These are phyloP conservation scores for Diaperis boleti DNA, from an alignment of 2,888 invertebrate genomes.

Conservation along the genomic window DNA sequence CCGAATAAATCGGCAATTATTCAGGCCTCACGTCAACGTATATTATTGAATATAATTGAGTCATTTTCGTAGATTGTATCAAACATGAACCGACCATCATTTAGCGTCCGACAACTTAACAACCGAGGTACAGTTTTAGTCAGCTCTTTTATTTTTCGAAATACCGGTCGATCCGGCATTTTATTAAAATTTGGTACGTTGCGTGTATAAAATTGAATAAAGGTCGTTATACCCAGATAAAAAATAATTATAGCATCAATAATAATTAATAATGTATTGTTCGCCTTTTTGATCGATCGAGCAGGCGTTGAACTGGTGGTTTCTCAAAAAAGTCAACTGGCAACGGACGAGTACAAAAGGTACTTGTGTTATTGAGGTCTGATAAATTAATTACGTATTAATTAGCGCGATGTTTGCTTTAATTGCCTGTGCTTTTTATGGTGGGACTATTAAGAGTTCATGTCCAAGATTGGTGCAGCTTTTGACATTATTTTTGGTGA, in stretches of 20 bases:
- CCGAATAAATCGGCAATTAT: conserved; percentile 37
- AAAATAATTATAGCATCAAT: conserved; percentile 37
- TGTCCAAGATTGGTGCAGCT: too few relatives aligned
- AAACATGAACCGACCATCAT: conserved; percentile 44
- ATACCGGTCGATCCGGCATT: conserved; percentile 36
- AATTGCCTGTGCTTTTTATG: too few relatives aligned
- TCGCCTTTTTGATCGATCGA: conserved; percentile 11
- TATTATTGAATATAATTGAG: conserved; percentile 45
- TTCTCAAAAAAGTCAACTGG: conserved; percentile 2
- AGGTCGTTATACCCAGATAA: conserved; percentile 35
- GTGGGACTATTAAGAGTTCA: too few relatives aligned
- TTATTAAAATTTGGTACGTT: conserved; percentile 37
- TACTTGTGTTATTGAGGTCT: too few relatives aligned
- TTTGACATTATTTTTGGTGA: too few relatives aligned
- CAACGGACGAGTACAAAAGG: conserved; percentile 1
- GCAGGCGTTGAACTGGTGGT: conserved; percentile 2
- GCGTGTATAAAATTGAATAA: conserved; percentile 39
- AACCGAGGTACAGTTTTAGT: conserved; percentile 40
- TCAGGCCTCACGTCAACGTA: conserved; percentile 33
- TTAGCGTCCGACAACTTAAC: conserved; percentile 43
- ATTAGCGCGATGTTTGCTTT: too few relatives aligned
- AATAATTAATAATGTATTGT: conserved; percentile 37
- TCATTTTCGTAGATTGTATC: conserved; percentile 44
- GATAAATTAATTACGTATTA: too few relatives aligned
- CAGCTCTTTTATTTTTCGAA: conserved; percentile 35